Conservation (phyloP, 2,797 vertebrate species). For the Knipowitschia caucasica region DNA sequence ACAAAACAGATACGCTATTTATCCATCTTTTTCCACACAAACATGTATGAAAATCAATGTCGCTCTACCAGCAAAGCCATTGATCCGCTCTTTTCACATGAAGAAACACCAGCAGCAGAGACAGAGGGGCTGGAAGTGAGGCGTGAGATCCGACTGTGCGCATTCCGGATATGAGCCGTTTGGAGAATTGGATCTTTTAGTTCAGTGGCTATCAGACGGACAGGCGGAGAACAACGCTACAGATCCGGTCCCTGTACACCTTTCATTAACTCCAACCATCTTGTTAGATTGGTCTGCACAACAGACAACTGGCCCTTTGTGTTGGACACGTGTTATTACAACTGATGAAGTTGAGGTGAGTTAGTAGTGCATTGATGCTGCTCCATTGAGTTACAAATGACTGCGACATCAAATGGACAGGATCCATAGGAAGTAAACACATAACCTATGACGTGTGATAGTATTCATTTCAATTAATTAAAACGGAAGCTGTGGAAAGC, state of each 20-base stretch:
- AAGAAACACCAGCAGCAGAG: not conserved
- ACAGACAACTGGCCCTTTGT: not conserved
- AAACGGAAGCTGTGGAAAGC: too few relatives aligned
- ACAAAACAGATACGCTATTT: not conserved
- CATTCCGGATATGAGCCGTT: slow-evolving; percentile 3
- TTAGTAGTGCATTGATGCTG: not conserved
- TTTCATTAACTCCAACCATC: not conserved
- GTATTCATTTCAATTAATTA: not conserved
- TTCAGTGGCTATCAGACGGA: slow-evolving; percentile 8
- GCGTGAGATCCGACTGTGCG: not conserved
- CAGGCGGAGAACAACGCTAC: not conserved
- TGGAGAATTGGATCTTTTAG: slow-evolving; percentile 8
- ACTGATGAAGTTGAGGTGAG: not conserved
- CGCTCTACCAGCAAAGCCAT: not conserved
- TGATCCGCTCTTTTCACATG: slow-evolving; percentile 3
- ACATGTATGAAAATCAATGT: not conserved
- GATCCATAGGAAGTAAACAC: not conserved
- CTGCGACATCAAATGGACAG: not conserved
- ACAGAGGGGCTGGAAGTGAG: not conserved
- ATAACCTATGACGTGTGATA: not conserved
- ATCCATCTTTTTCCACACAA: slow-evolving; percentile 1
- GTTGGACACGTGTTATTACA: not conserved
- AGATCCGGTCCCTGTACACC: not conserved
- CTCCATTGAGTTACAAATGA: not conserved
- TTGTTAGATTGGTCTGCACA: not conserved